These are phyloP conservation scores for Spodoptera frugiperda DNA, from an alignment of 1,140 invertebrate genomes.

Conservation along the genomic window DNA sequence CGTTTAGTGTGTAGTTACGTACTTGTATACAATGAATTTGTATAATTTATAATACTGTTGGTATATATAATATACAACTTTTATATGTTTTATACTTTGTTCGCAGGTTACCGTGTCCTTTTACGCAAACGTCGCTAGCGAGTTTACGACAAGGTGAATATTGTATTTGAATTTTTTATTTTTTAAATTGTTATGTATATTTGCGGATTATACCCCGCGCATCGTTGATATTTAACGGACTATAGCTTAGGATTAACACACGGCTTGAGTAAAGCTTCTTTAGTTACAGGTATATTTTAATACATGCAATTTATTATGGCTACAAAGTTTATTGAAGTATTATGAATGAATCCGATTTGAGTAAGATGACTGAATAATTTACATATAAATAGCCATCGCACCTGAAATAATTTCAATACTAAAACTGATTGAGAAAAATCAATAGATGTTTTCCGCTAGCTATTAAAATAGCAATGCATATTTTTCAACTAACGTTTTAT, in stretches of 20 bases:
- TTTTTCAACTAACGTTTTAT: constrained; percentile 18
- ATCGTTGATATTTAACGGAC: no score
- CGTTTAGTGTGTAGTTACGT: constrained; percentile 18
- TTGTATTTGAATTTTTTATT: constrained; percentile 46
- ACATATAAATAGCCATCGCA: no score
- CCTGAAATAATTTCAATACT: not conserved
- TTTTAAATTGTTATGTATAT: constrained; percentile 38
- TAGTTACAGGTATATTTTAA: not conserved
- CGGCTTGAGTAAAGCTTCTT: not conserved
- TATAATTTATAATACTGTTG: constrained; percentile 44
- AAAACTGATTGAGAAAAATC: constrained; percentile 10
- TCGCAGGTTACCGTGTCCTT: constrained; percentile 85
- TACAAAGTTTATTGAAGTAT: not conserved
- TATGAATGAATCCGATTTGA: no score
- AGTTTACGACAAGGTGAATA: constrained; percentile 87
- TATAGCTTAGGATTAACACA: constrained; percentile 6
- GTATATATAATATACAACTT: constrained; percentile 22
- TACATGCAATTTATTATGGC: not conserved
- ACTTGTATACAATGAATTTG: constrained; percentile 35
- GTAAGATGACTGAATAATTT: no score
- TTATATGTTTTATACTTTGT: constrained; percentile 59
- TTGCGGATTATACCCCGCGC: constrained; percentile 16
- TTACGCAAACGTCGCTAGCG: constrained; percentile 85
- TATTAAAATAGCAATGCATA: constrained; percentile 14
- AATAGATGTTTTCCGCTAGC: constrained; percentile 19